Evolutionary conservation across 2,888 invertebrate genomes (phyloP), one percentile per base, ranked within the genome.

Genomic region (Eulithis prunata): DNA sequence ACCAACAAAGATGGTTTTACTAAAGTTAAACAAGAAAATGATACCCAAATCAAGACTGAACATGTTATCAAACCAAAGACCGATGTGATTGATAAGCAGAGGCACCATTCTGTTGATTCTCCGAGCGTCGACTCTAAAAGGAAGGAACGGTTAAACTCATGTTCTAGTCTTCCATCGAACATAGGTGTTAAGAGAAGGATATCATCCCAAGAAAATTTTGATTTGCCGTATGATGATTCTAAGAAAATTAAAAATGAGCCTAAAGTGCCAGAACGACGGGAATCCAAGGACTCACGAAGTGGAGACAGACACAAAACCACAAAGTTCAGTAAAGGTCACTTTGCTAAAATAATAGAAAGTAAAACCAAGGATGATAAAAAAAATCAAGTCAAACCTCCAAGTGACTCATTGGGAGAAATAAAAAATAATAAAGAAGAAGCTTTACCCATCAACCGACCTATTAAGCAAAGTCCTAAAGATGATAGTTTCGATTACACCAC

Each of bases 121-220:
- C 88, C 89, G 8, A 86, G 78, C 73, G 71, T 88, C 59, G 93
- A 93, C 65, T 83, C 85, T 38, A 94, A 94, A 83, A 87, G 94
- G 51, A 95, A 95, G 84, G 95, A 95, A 78, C 91, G 95, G 53
- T 89, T 94, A 64, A 95, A 94, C 82, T 93, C 93, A 1, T 91
- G 90, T 81, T 93, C 93, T 47, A 95, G 94, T 82, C 87, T 95
- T 73, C 95, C 95, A 4, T 94, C 95, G 4, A 94, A 94, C 66
- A 94, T 96, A 41, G 94, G 95, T 0, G 91, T 94, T 64, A 97
- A 97, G 86, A 94, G 97, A 58, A 94, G 97, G 67, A 94, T 96
- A 79, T 97, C 97, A 71, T 96, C 96, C 1, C 97, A 97, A 82
- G 97, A 97, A 66, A 94, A 94, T 77, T 75, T 92, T 58, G 94